Conservation (phyloP, 2,113 vertebrate species). For the Fregetta grallaria region DNA sequence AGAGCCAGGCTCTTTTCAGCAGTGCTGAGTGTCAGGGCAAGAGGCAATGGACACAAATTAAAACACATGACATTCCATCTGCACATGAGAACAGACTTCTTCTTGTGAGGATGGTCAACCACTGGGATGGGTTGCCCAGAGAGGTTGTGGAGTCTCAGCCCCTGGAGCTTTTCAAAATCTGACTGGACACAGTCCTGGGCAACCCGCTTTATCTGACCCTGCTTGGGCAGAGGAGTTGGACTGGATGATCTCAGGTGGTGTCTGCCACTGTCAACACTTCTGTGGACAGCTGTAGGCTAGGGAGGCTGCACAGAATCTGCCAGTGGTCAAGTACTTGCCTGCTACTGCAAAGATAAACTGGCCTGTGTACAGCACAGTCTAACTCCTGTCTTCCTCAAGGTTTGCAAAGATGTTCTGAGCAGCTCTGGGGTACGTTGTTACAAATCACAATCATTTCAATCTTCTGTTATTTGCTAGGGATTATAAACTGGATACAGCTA, state of each 20-base stretch:
- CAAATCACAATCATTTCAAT: background rate
- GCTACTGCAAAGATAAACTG: background rate
- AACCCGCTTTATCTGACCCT: background rate
- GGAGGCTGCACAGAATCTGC: background rate
- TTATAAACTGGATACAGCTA: background rate
- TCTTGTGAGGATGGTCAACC: background rate
- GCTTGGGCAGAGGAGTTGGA: background rate
- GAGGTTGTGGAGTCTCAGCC: background rate
- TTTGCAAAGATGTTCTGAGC: background rate
- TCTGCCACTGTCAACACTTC: background rate
- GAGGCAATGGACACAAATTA: background rate
- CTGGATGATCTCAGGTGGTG: background rate
- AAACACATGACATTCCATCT: background rate
- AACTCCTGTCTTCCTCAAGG: background rate
- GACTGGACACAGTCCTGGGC: too few species aligned
- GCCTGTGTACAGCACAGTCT: background rate
- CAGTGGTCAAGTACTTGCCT: background rate
- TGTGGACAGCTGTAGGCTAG: background rate
- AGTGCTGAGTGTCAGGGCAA: background rate
- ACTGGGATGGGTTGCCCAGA: background rate
- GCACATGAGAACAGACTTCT: background rate
- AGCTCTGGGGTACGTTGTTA: background rate
- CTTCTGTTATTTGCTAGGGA: background rate
- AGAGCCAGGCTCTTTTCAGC: background rate
- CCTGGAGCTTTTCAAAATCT: background rate